Base-by-base conservation (phyloP, 2,113 vertebrate genomes). In the Tachuris rubrigastra region DNA sequence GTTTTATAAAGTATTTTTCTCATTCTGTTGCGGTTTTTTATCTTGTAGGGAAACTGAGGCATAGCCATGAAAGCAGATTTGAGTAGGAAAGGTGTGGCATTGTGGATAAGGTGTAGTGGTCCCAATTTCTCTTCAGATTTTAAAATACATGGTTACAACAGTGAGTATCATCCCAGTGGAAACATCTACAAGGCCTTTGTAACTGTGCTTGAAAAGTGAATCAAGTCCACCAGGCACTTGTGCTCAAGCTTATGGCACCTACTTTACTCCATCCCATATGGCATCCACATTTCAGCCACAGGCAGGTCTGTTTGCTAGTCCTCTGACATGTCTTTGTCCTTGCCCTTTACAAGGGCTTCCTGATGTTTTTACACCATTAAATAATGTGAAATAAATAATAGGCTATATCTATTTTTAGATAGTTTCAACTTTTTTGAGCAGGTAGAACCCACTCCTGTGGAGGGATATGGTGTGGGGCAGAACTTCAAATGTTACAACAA, bases 381-480 rank as follows among this genome's bases (percentile, higher is more conserved):
- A 80, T 27, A 81, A 27, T 15, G 35, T 66, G 17, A 81, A 90
- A 77, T 56, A 35, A 76, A 33, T 33, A 28, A 37, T 15, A 76
- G 3, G 8, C 22, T 14, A 1, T 19, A 17, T 10, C 3, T 50
- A 9, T 68, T 81, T 78, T 78, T 28, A 75, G 37, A n/a, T n/a
- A 12, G 12, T 85, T 82, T 67, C 22, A 18, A 37, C 19, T 66
- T 76, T 46, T 49, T 79, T 42, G 31, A 90, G 20, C 56, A 69
- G 28, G 44, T 25, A 78, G n/a, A 71, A 37, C 7, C 7, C 33
- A 42, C 35, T 73, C 56, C 41, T 42, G 9, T 46, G 25, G 10
- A 30, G 33, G 23, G 60, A 50, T 1, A 2, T 0, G 2, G 19
- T 3, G n/a, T 2, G 16, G 18, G 41, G 62, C 27, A 46, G 44